phyloP scores from a whole-genome alignment of 2,888 invertebrate genomes.

The Apeira syringaria region DNA sequence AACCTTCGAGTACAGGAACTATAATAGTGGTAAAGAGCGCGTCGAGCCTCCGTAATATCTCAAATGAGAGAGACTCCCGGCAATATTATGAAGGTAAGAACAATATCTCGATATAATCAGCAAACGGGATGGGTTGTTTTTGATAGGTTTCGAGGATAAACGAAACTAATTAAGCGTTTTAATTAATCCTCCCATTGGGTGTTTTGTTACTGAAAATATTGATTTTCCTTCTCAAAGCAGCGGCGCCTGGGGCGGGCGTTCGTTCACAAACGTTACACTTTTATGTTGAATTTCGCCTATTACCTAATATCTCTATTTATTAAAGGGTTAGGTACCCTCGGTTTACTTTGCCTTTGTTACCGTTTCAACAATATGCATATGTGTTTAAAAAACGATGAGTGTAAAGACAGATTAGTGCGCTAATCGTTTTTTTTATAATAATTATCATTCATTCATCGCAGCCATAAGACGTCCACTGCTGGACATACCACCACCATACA shows the following conservation, averaged over 20 bases:
- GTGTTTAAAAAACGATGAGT: too few relatives aligned
- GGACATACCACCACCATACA: too few relatives aligned
- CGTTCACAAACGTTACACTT: constrained; percentile 36
- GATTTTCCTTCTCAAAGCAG: constrained; percentile 54
- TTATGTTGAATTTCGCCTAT: constrained; percentile 14
- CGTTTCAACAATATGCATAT: constrained; percentile 1
- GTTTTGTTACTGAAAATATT: constrained; percentile 74
- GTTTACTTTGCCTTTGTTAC: constrained; percentile 2
- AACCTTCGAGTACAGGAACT: too few relatives aligned
- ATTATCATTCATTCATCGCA: too few relatives aligned
- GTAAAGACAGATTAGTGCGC: too few relatives aligned
- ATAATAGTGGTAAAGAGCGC: not conserved
- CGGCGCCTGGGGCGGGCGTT: constrained; percentile 42
- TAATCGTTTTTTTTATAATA: too few relatives aligned
- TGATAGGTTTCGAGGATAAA: constrained; percentile 74
- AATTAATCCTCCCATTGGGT: constrained; percentile 74
- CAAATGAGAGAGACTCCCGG: constrained; percentile 23
- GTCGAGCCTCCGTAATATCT: constrained; percentile 2
- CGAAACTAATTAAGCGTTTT: constrained; percentile 78
- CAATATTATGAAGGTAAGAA: constrained; percentile 32
- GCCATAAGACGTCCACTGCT: too few relatives aligned
- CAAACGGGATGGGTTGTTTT: constrained; percentile 63
- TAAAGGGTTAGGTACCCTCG: constrained; percentile 1
- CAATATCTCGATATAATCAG: constrained; percentile 58
- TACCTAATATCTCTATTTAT: constrained; percentile 4